Evolutionary conservation across 2,888 invertebrate genomes (phyloP), one percentile per base, ranked within the genome.

Genomic region (Gryllus longicercus): DNA sequence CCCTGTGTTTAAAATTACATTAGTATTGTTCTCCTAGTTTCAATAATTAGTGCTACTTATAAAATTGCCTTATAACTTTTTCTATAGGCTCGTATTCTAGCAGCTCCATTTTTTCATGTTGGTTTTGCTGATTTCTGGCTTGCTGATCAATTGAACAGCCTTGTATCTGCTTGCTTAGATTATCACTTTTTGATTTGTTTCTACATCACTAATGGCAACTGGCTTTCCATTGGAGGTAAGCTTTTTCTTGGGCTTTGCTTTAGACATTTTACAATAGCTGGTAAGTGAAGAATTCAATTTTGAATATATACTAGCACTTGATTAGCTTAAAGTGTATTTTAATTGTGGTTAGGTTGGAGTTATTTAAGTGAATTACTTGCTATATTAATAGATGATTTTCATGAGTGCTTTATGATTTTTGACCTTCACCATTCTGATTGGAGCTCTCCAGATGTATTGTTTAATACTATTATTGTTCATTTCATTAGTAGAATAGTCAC

Each of bases 71-170:
- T 81, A 77, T 38, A 38, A 38, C 80, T 83, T 80, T 82, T 82
- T 79, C 88, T 88, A 79, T 87, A 96, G 95, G 94, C 93, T 82
- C 92, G 95, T 80, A 94, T 97, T 83, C 85, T 97, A 77, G 92
- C 94, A 63, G 96, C 98, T 0, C 98, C 98, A 25, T 97, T 98
- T 86, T 93, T 95, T 86, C 95, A 95, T 84, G 98, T 99, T 12
- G 92, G 95, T 76, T 99, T 98, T 86, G 97, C 98, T 49, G 98
- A 99, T 89, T 99, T 99, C 91, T 99, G 98, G 98, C 92, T 99
- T 87, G 98, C 97, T 10, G 98, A 99, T 89, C 99, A 99, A 87
- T 90, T 98, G 85, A 99, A 98, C 88, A 98, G 98, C 80, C 90
- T 99, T 83, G 94, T 92, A 0, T 94, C 94, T 0, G 95, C 96